Base-by-base conservation (phyloP, 2,113 vertebrate species). In the Chrysemys picta region DNA sequence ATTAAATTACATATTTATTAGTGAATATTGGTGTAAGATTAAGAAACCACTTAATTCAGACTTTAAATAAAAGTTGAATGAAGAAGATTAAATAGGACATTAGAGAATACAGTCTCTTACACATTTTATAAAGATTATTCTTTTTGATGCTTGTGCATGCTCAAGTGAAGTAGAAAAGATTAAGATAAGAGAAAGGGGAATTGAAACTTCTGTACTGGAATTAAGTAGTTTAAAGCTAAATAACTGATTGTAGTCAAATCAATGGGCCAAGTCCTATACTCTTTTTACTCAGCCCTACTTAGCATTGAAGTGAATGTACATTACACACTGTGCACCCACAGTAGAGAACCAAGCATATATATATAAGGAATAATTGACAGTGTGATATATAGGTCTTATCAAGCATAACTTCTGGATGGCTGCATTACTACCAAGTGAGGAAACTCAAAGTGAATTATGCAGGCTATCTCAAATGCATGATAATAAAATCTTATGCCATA, bases 151-250 rank as follows among this genome's bases (percentile, higher is more conserved):
- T 90, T 95, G 65, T 89, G 52, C 52, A 49, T 52, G 79, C 92
- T 91, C 85, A 85, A 88, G 56, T 82, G 89, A 91, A 91, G 62
- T 47, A n/a, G 54, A 25, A 54, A 42, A 89, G 75, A 62, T 80
- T 50, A 79, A 59, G 87, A 90, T 90, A 90, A 94, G 87, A 90
- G n/a, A 25, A 94, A 84, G 49, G 89, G 35, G 69, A 94, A 95
- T 11, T 90, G 54, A 81, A 95, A 65, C 89, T 52, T 75, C 59
- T 50, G 4, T 2, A 3, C 52, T 83, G 53, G 47, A 90, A 90
- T 91, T 93, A 84, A 91, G 2, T 78, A 1, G 1, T 42, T 27
- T 84, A 53, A 95, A 90, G 57, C 47, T 22, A 69, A 1, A 3
- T 65, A 87, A 83, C 11, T 88, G 86, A 8, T 85, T 45, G 14